Conservation (phyloP, 2,888 invertebrate genomes). For the Pheosia tremula region DNA sequence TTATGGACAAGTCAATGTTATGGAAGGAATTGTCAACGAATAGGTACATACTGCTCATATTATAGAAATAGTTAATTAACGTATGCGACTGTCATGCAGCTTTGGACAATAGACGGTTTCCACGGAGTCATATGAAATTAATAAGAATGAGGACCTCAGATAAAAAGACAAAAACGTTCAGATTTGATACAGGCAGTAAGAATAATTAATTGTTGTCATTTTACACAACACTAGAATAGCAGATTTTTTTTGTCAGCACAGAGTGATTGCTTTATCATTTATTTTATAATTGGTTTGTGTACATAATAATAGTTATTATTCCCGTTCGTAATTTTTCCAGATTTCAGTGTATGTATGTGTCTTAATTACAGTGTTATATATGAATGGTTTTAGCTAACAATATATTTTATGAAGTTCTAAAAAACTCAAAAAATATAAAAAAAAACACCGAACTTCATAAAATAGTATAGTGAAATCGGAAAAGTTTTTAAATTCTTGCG, state of each 20-base stretch:
- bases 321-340: not conserved
- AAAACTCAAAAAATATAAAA: not conserved
- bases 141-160: slow-evolving; percentile 86
- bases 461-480: not conserved
- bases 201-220: slow-evolving; percentile 39
- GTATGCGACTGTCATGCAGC: slow-evolving; percentile 67
- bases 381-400: not conserved
- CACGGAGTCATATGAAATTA: slow-evolving; percentile 86
- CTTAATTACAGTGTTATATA: not conserved
- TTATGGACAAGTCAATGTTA: slow-evolving; percentile 19
- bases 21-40: slow-evolving; percentile 13
- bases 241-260: slow-evolving; percentile 58
- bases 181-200: slow-evolving; percentile 87
- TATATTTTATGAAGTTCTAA: not conserved
- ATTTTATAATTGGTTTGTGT: not conserved
- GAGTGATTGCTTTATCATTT: slow-evolving; percentile 59
- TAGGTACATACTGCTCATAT: slow-evolving; percentile 11
- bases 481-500: not conserved
- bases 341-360: not conserved
- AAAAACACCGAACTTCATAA: not conserved
- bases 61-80: slow-evolving; percentile 23
- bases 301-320: not conserved
- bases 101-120: slow-evolving; percentile 72
- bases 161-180: slow-evolving; percentile 83
- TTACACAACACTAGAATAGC: slow-evolving; percentile 39